These are phyloP conservation scores for Beaufortia kweichowensis DNA, from an alignment of 2,113 vertebrate species.

Conservation along the genomic window DNA sequence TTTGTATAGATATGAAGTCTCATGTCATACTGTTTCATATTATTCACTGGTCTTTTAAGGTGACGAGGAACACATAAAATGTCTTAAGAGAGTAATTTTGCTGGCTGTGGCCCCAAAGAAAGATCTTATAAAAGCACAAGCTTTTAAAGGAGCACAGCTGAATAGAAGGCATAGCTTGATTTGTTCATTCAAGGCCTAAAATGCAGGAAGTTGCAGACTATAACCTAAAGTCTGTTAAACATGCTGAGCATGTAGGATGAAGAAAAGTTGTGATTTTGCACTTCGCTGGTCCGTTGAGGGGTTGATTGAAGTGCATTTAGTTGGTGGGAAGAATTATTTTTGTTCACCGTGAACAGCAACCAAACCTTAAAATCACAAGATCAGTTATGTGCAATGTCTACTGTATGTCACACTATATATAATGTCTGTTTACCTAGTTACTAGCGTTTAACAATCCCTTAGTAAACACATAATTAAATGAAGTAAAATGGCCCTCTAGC, in stretches of 20 bases:
- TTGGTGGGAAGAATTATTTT: constrained; percentile 48
- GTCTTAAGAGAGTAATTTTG: no score
- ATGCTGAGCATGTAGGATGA: constrained; percentile 10
- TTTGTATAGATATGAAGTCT: no score
- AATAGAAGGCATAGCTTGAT: not conserved
- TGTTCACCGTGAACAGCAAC: constrained; percentile 24
- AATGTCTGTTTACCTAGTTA: no score
- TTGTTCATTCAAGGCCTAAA: constrained; percentile 2
- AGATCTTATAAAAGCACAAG: no score
- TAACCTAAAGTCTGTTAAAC: constrained; percentile 25
- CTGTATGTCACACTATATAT: no score
- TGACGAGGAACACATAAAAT: no score
- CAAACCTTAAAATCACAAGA: constrained; percentile 41
- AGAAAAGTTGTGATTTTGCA: constrained; percentile 50
- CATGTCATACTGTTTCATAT: no score
- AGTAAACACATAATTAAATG: no score
- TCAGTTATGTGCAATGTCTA: constrained; percentile 38
- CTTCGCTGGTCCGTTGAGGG: constrained; percentile 52
- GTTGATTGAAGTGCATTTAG: constrained; percentile 53
- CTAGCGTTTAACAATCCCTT: no score
- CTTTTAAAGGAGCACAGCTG: not conserved
- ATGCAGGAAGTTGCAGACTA: not conserved
- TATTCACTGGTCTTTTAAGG: no score
- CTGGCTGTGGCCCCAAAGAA: no score
- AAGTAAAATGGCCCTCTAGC: no score